Evolutionary conservation across 2,113 vertebrate genomes (phyloP).

Genomic region (Theristicus caerulescens): DNA sequence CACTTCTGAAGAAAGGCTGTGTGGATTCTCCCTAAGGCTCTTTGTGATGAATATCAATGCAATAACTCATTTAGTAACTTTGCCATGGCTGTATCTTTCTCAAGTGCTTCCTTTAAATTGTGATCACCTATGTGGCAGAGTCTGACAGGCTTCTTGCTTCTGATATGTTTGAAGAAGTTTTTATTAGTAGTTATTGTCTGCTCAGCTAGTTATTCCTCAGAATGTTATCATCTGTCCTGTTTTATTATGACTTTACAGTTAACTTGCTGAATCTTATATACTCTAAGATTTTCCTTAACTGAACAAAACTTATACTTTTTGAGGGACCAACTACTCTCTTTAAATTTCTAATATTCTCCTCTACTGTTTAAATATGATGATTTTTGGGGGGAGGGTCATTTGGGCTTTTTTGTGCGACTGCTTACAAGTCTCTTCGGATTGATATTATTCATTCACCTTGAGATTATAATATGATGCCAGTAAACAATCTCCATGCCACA

Average conservation of each 20-base stretch:
- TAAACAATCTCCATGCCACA: not conserved
- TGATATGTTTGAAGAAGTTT: not conserved
- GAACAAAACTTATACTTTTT: not conserved
- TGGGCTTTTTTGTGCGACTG: not conserved
- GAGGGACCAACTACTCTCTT: not conserved
- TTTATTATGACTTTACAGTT: not conserved
- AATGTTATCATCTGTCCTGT: not conserved
- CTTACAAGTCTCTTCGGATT: not conserved
- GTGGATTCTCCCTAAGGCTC: not conserved
- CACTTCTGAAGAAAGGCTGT: not conserved
- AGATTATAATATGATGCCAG: not conserved
- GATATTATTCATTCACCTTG: not conserved
- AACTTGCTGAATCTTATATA: not conserved
- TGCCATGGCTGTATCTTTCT: not conserved
- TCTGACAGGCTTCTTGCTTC: not conserved
- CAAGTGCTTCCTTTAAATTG: not conserved
- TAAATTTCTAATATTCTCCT: not conserved
- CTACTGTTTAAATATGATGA: not conserved
- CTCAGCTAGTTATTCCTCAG: not conserved
- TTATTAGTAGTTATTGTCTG: not conserved
- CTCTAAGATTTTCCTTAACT: not conserved
- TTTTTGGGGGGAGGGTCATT: fast-evolving
- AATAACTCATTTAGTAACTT: not conserved
- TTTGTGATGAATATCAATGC: not conserved
- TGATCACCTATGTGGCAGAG: not conserved